These are phyloP conservation scores for Sinocyclocheilus rhinocerous DNA, from an alignment of 2,113 vertebrate species.

Conservation along the genomic window DNA sequence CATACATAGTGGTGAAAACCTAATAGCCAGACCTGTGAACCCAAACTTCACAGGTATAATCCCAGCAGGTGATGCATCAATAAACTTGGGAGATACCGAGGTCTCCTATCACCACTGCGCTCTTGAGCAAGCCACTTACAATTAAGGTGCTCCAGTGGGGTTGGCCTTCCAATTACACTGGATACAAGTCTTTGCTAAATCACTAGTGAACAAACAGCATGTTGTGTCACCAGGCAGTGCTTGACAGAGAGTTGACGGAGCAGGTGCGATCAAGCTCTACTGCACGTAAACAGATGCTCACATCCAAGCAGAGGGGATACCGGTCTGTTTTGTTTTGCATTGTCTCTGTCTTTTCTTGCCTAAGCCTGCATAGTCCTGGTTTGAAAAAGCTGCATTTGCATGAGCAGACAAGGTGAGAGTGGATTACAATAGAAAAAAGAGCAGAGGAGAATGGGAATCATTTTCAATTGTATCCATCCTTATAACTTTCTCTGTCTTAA, in stretches of 20 bases:
- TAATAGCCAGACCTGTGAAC: background rate
- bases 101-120: background rate
- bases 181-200: conserved; percentile 11
- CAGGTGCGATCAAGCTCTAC: background rate
- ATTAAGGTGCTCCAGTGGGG: background rate
- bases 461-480: too few relatives aligned
- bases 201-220: conserved; percentile 15
- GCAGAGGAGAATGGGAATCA: too few relatives aligned
- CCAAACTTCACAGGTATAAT: conserved; percentile 24
- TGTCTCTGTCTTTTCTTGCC: background rate
- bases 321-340: background rate
- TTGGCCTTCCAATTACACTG: background rate
- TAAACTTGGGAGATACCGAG: conserved; percentile 14
- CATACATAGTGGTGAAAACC: background rate
- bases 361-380: background rate
- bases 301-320: conserved; percentile 11
- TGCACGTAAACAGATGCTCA: conserved; percentile 23
- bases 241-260: background rate
- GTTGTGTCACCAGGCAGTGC: conserved; percentile 4
- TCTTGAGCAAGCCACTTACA: background rate
- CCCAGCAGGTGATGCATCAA: background rate
- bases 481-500: too few relatives aligned
- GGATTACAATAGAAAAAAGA: background rate
- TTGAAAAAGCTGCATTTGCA: background rate
- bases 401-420: background rate